phyloP scores from a whole-genome alignment of 2,888 invertebrate genomes.

The Cistogaster globosa region DNA sequence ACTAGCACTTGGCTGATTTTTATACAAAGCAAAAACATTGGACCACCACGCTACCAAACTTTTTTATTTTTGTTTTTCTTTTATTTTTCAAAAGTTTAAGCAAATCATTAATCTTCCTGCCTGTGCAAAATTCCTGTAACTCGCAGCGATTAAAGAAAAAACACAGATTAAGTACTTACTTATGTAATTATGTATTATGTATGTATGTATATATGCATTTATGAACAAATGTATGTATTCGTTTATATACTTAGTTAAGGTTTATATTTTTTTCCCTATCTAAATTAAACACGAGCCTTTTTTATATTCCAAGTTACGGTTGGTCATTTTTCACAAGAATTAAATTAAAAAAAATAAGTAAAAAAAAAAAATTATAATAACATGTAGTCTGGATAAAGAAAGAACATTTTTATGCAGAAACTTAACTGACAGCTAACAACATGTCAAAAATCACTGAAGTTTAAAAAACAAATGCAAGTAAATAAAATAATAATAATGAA shows the following conservation, averaged over 20 bases:
- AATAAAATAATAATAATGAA: constrained; percentile 58
- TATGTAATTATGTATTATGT: too few species aligned
- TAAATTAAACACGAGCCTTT: constrained; percentile 52
- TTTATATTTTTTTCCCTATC: neutral
- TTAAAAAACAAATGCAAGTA: constrained; percentile 65
- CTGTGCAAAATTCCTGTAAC: neutral
- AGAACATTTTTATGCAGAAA: constrained; percentile 63
- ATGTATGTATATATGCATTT: too few species aligned
- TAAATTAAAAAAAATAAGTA: constrained; percentile 14
- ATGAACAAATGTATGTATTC: neutral
- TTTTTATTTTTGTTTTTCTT: neutral
- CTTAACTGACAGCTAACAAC: constrained; percentile 71
- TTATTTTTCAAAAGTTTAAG: neutral
- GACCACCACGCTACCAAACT: neutral
- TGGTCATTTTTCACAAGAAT: constrained; percentile 64
- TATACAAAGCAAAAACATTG: neutral
- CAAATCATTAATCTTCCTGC: neutral
- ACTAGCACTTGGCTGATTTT: too few species aligned
- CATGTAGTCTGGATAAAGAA: constrained; percentile 52
- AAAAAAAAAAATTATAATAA: neutral
- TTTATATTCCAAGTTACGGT: constrained; percentile 44
- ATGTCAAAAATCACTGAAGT: constrained; percentile 72
- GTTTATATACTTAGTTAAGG: neutral
- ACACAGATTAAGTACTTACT: neutral
- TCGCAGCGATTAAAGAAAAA: neutral